Evolutionary conservation across 2,113 vertebrate genomes (phyloP).

Genomic region (Macroglossus sobrinus): DNA sequence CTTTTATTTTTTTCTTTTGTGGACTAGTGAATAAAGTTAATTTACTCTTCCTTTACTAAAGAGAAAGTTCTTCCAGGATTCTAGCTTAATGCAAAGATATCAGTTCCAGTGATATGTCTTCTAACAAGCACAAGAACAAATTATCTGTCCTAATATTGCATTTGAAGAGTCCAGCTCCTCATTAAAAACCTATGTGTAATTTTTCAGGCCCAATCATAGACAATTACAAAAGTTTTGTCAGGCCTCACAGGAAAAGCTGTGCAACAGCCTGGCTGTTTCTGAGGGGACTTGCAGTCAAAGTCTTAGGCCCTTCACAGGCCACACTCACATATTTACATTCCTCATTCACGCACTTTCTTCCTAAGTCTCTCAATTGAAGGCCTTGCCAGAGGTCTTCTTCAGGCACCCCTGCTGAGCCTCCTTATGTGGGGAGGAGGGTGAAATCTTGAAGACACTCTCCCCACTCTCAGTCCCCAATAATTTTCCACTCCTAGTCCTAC

Average conservation of each 20-base stretch:
- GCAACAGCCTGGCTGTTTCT: neutral
- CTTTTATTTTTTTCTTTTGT: neutral
- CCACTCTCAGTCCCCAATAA: neutral
- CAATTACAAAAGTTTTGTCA: neutral
- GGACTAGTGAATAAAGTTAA: neutral
- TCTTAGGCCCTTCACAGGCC: neutral
- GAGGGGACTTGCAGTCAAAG: neutral
- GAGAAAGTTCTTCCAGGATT: neutral
- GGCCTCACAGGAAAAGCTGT: neutral
- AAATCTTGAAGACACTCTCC: neutral
- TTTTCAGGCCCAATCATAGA: neutral
- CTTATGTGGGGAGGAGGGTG: neutral
- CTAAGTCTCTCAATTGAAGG: neutral
- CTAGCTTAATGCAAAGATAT: neutral
- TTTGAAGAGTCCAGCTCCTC: neutral
- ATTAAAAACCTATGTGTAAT: neutral
- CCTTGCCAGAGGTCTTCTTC: neutral
- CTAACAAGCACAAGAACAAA: neutral
- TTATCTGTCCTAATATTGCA: neutral
- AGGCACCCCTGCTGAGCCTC: neutral
- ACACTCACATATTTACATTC: neutral
- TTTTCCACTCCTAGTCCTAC: neutral
- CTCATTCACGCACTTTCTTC: neutral
- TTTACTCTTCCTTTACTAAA: neutral
- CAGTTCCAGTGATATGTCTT: neutral